Evolutionary conservation across 2,797 vertebrate genomes (phyloP).

Genomic region (Lithobates sylvaticus): DNA sequence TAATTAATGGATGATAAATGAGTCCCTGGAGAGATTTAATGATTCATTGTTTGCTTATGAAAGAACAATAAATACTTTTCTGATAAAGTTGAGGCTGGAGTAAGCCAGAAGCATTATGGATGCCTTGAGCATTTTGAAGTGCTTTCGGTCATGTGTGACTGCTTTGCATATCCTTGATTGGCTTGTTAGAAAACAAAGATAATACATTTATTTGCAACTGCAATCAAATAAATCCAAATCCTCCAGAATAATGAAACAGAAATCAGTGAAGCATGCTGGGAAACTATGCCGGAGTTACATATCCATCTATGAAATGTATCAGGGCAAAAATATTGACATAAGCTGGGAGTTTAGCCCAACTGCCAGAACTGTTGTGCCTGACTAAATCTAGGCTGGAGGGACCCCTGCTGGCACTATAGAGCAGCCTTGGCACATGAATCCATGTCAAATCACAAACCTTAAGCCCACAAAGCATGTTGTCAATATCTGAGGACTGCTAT

Average conservation of each 20-base stretch:
- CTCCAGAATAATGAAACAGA: not conserved
- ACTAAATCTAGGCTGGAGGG: too few relatives aligned
- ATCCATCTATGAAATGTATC: not conserved
- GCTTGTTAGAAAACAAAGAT: constrained; percentile 37
- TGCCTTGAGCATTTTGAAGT: constrained; percentile 14
- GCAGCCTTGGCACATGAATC: too few relatives aligned
- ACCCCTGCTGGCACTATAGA: too few relatives aligned
- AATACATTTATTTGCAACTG: constrained; percentile 1
- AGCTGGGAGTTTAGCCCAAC: too few relatives aligned
- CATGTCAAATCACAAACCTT: too few relatives aligned
- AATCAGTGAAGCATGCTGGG: not conserved
- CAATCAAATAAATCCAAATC: not conserved
- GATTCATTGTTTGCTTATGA: constrained; percentile 37
- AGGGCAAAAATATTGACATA: too few relatives aligned
- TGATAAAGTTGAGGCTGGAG: constrained; percentile 10
- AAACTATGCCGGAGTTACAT: not conserved
- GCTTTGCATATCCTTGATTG: constrained; percentile 37
- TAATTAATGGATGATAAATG: constrained; percentile 47
- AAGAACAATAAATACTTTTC: constrained; percentile 43
- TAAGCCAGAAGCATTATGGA: constrained; percentile 10
- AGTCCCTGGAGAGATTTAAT: constrained; percentile 22
- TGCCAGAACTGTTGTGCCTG: too few relatives aligned
- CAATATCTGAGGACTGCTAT: too few relatives aligned
- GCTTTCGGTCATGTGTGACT: constrained; percentile 25
- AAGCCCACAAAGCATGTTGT: too few relatives aligned